These are phyloP conservation scores for Ectropis grisescens DNA, from an alignment of 1,140 invertebrate genomes.

Conservation along the genomic window DNA sequence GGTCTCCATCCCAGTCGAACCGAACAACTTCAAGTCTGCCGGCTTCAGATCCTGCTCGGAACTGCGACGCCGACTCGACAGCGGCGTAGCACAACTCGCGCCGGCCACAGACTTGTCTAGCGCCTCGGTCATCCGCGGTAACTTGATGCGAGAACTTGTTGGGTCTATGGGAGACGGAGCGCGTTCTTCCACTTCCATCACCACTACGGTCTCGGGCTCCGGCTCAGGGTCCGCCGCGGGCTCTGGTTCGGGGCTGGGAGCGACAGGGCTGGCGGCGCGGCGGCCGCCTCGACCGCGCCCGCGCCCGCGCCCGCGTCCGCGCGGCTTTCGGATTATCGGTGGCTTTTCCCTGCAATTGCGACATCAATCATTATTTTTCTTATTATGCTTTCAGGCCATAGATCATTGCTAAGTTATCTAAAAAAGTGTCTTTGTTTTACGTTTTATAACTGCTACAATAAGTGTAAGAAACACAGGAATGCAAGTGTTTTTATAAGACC, in stretches of 20 bases:
- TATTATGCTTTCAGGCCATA: too few relatives aligned
- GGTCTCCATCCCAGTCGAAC: slow-evolving; percentile 23
- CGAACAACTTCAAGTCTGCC: slow-evolving; percentile 23
- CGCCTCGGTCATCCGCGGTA: slow-evolving; percentile 57
- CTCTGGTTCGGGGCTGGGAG: slow-evolving; percentile 10
- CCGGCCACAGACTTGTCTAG: slow-evolving; percentile 45
- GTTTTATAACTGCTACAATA: slow-evolving; percentile 1
- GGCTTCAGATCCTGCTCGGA: slow-evolving; percentile 24
- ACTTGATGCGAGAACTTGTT: slow-evolving; percentile 49
- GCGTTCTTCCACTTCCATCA: slow-evolving; percentile 27
- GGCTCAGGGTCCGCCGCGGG: slow-evolving; percentile 7
- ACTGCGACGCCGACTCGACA: slow-evolving; percentile 35
- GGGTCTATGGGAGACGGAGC: slow-evolving; percentile 36
- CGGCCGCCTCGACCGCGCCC: slow-evolving; percentile 23
- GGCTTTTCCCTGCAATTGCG: slow-evolving; percentile 52
- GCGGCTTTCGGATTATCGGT: slow-evolving; percentile 46
- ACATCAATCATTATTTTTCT: too few relatives aligned
- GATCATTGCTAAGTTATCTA: too few relatives aligned
- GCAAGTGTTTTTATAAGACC: too few relatives aligned
- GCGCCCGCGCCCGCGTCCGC: slow-evolving; percentile 29
- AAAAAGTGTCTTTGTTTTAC: background rate
- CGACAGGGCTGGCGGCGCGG: slow-evolving; percentile 5
- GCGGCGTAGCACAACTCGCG: slow-evolving; percentile 32
- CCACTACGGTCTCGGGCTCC: slow-evolving; percentile 1
- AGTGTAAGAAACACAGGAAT: too few relatives aligned